A percentile compares a stretch with the other conserved stretches of the same genome.
Evolutionary conservation across 2,888 invertebrate genomes (phyloP).

Genomic region (Rotaria macrura): DNA sequence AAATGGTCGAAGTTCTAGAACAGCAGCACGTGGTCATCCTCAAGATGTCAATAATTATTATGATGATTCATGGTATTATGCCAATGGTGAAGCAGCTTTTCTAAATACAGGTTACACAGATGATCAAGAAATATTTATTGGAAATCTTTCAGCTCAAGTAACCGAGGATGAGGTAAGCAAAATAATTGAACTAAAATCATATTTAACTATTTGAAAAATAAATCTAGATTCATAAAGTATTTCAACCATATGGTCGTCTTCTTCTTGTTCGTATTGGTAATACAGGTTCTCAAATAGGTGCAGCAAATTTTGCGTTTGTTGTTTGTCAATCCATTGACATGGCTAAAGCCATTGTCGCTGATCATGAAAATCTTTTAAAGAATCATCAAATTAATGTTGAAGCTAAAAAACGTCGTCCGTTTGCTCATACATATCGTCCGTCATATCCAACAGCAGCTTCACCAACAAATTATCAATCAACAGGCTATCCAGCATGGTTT

Average conservation of each 20-base stretch:
- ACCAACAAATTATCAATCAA: background rate
- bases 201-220: background rate
- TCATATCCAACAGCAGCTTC: background rate
- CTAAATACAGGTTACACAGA: background rate
- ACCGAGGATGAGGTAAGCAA: background rate
- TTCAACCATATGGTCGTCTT: background rate
- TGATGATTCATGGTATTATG: background rate
- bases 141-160: slow-evolving; percentile 1
- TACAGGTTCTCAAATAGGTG: background rate
- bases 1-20: background rate
- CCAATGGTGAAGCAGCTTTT: background rate
- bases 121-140: slow-evolving; percentile 17
- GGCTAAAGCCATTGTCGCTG: background rate
- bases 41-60: background rate
- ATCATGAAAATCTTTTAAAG: background rate
- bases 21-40: background rate
- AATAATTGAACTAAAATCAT: too few relatives aligned
- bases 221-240: slow-evolving; percentile 1
- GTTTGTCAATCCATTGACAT: slow-evolving; percentile 6
- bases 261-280: slow-evolving; percentile 10
- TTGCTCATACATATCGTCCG: slow-evolving; percentile 13
- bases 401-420: slow-evolving; percentile 18
- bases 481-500: background rate
- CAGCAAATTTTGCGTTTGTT: slow-evolving; percentile 12
- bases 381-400: background rate